Conservation (phyloP, 2,113 vertebrate species). For the Anolis sagrei region DNA sequence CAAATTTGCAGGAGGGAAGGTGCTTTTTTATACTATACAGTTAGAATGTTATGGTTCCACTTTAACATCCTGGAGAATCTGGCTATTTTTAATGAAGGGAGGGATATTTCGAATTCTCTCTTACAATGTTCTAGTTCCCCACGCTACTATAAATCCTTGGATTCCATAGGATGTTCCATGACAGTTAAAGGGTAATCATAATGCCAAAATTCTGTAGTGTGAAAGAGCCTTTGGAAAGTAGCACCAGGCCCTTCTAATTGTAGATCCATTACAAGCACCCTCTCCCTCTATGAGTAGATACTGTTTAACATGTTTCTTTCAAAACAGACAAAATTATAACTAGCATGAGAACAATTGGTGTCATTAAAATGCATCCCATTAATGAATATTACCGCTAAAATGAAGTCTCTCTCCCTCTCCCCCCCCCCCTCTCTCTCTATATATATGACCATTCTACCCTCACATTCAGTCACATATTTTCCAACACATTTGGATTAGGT, state of each 20-base stretch:
- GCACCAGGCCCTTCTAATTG: conserved; percentile 41
- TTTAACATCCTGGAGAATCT: no score
- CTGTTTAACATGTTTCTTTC: conserved; percentile 41
- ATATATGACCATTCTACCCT: not conserved
- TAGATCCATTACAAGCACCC: conserved; percentile 51
- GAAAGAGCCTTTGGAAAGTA: not conserved
- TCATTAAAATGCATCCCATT: conserved; percentile 4
- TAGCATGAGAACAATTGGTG: conserved; percentile 52
- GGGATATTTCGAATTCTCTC: no score
- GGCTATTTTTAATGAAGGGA: no score
- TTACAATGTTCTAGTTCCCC: no score
- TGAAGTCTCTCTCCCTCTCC: no score
- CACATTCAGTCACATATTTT: not conserved
- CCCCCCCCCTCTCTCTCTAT: no score
- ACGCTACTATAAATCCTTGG: no score
- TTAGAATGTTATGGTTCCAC: no score
- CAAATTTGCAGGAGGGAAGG: conserved; percentile 26
- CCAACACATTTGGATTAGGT: not conserved
- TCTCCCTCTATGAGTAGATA: conserved; percentile 26
- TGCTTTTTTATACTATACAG: no score
- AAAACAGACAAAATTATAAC: conserved; percentile 41
- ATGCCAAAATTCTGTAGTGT: not conserved
- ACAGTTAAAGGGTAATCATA: no score
- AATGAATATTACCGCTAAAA: conserved; percentile 41
- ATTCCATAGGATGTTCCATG: no score